Evolutionary conservation across 1,140 invertebrate species (phyloP).

Genomic region (Drosophila kepulauana): DNA sequence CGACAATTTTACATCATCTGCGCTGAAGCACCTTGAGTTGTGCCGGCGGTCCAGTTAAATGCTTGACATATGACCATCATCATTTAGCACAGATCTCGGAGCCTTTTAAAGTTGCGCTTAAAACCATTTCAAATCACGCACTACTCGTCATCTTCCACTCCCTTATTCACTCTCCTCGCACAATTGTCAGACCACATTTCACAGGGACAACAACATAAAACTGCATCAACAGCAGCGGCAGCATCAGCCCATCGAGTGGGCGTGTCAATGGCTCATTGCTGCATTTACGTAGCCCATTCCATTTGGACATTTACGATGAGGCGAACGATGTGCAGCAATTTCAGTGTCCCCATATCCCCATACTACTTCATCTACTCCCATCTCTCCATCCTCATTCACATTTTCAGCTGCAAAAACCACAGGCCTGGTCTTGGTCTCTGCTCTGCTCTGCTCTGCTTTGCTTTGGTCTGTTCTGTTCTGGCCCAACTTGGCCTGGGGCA

Average conservation of each 20-base stretch:
- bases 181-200: conserved; percentile 4
- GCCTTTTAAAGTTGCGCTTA: conserved; percentile 55
- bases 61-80: conserved; percentile 70
- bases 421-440: background rate
- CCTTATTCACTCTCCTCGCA: background rate
- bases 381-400: background rate
- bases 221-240: background rate
- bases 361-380: background rate
- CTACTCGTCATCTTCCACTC: background rate
- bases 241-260: conserved; percentile 61
- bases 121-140: conserved; percentile 67
- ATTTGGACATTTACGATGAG: conserved; percentile 67
- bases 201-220: conserved; percentile 8
- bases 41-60: conserved; percentile 55
- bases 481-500: conserved; percentile 26
- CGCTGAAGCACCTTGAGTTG: background rate
- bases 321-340: conserved; percentile 64
- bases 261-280: conserved; percentile 69
- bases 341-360: conserved; percentile 18
- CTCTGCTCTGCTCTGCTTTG: too few relatives aligned
- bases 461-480: background rate
- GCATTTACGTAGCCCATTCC: conserved; percentile 72
- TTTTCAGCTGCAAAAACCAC: background rate
- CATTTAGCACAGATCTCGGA: conserved; percentile 57
- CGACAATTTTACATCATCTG: conserved; percentile 5